phyloP scores from a whole-genome alignment of 2,113 vertebrate species.

The Lipotes vexillifer region DNA sequence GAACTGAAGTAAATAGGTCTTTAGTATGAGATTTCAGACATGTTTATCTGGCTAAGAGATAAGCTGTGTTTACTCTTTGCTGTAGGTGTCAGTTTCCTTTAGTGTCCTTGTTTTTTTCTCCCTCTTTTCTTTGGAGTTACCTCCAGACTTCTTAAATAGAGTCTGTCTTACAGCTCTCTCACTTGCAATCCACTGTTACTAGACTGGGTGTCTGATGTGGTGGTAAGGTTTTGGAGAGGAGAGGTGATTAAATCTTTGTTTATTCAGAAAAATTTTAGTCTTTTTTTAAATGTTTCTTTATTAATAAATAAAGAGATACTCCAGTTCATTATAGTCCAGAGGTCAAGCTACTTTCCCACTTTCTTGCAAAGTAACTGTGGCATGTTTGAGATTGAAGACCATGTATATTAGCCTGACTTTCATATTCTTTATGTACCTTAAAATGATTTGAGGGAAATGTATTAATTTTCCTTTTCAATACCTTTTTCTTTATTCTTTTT shows the following conservation, averaged over 20 bases:
- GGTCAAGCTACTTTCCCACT: not conserved
- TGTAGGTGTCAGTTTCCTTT: not conserved
- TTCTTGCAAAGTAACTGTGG: not conserved
- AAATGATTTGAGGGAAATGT: not conserved
- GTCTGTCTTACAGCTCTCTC: not conserved
- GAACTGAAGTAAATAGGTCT: not conserved
- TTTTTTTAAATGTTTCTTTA: not conserved
- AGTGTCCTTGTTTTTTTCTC: not conserved
- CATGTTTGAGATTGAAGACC: not conserved
- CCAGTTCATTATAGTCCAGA: not conserved
- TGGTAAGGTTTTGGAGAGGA: not conserved
- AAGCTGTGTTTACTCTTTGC: not conserved
- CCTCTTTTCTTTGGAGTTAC: not conserved
- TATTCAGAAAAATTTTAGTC: not conserved
- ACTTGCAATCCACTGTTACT: not conserved
- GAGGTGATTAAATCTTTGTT: not conserved
- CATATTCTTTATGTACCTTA: not conserved
- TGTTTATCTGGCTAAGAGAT: not conserved
- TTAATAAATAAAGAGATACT: not conserved
- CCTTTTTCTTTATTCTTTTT: not conserved
- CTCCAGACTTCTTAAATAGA: not conserved
- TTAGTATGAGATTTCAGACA: not conserved
- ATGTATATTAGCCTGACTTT: not conserved
- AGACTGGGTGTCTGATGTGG: not conserved
- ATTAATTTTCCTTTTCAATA: conserved; percentile 35